Conservation (phyloP, 2,113 vertebrate genomes). For the pig (Sus scrofa) region DNA sequence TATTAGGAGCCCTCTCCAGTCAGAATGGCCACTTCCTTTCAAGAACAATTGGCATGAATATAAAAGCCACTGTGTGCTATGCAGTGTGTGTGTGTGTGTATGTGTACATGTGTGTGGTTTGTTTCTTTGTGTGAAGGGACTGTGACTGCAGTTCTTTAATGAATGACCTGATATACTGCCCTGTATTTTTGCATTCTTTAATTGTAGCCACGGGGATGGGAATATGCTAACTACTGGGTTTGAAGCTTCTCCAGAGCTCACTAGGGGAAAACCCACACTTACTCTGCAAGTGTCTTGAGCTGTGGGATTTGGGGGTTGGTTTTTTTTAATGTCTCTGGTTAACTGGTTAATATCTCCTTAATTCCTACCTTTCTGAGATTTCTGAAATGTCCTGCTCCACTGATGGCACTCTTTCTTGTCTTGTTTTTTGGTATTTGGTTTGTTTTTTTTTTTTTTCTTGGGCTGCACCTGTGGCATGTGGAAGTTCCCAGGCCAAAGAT, state of each 20-base stretch:
- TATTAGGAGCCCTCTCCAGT: neutral
- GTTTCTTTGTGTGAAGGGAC: neutral
- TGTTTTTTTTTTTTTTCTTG: too few species aligned
- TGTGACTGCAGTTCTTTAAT: slow-evolving; percentile 25
- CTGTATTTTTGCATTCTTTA: slow-evolving; percentile 38
- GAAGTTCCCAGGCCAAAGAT: too few species aligned
- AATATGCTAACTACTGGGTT: neutral
- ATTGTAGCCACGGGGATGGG: neutral
- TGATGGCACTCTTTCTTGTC: slow-evolving; percentile 33
- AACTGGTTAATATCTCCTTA: slow-evolving; percentile 34
- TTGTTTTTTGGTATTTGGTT: neutral
- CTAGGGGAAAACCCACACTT: neutral
- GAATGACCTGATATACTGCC: neutral
- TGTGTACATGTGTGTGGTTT: neutral
- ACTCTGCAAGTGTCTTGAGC: neutral
- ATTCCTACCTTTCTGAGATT: neutral
- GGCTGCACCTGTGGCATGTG: too few species aligned
- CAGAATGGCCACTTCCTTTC: slow-evolving; percentile 44
- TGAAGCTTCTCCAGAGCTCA: slow-evolving; percentile 21
- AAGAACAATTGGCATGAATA: neutral
- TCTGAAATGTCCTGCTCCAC: slow-evolving; percentile 20
- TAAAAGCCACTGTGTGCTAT: neutral
- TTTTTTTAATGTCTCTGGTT: neutral
- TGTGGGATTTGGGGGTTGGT: neutral
- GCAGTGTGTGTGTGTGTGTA: neutral